These are phyloP conservation scores for Tachuris rubrigastra DNA, from an alignment of 2,113 vertebrate species.

Conservation along the genomic window DNA sequence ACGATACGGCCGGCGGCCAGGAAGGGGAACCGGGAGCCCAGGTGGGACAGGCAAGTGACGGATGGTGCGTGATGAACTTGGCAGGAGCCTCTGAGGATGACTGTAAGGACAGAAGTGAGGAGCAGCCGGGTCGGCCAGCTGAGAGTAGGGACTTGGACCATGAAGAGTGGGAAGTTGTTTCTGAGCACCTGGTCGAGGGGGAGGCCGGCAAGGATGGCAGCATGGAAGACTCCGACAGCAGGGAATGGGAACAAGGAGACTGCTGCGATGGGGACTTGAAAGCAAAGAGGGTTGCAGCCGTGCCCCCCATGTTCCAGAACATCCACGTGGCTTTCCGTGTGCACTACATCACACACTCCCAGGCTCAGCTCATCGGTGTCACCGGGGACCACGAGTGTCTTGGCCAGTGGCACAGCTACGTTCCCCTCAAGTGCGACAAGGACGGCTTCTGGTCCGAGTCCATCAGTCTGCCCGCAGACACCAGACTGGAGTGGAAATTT, in stretches of 20 bases:
- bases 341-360: constrained; percentile 83
- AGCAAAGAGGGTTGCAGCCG: constrained; percentile 59
- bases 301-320: constrained; percentile 78
- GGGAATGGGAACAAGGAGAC: constrained; percentile 42
- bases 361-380: constrained; percentile 78
- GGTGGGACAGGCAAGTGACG: background rate
- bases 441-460: constrained; percentile 85
- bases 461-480: constrained; percentile 79
- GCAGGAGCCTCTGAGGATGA: background rate
- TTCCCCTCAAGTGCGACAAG: constrained; percentile 76
- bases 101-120: background rate
- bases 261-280: constrained; percentile 36
- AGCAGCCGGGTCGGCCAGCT: background rate
- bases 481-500: constrained; percentile 90
- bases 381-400: constrained; percentile 85
- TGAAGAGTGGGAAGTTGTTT: constrained; percentile 68
- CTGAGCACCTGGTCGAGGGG: constrained; percentile 46
- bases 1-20: background rate
- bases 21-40: background rate
- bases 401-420: constrained; percentile 83
- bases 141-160: constrained; percentile 19
- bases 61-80: background rate
- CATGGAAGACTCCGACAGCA: background rate
- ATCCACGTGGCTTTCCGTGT: constrained; percentile 83
- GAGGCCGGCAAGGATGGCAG: background rate